phyloP scores from a whole-genome alignment of 2,888 invertebrate species.

The Eupithecia abbreviata region DNA sequence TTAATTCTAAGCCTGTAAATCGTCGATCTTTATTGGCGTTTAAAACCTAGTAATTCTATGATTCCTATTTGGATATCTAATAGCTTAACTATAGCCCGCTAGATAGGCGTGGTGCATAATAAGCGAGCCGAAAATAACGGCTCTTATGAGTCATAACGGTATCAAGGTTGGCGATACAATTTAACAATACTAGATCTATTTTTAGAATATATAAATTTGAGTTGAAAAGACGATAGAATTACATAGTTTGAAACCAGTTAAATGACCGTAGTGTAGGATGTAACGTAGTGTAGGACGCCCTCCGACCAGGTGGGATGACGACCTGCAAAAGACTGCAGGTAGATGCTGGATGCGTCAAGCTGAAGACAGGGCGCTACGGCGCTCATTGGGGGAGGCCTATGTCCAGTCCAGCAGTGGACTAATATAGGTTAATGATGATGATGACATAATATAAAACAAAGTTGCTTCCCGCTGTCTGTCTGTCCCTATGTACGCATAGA shows the following conservation, averaged over 20 bases:
- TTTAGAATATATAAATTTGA: slow-evolving; percentile 20
- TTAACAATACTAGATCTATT: slow-evolving; percentile 15
- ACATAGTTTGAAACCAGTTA: slow-evolving; percentile 33
- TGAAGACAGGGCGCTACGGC: too few relatives aligned
- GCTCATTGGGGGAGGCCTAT: too few relatives aligned
- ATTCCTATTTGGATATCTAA: background rate
- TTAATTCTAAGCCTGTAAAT: background rate
- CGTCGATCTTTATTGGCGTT: background rate
- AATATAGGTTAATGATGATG: too few relatives aligned
- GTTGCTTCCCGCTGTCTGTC: too few relatives aligned
- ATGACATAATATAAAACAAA: too few relatives aligned
- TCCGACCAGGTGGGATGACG: too few relatives aligned
- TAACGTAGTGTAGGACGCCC: too few relatives aligned
- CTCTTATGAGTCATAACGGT: slow-evolving; percentile 7
- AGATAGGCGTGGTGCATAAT: slow-evolving; percentile 11
- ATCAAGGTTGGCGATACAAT: background rate
- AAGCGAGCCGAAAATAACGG: slow-evolving; percentile 2
- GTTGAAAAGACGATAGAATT: background rate
- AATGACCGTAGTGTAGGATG: too few relatives aligned
- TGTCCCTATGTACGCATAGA: too few relatives aligned
- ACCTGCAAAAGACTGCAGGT: too few relatives aligned
- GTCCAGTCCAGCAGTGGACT: too few relatives aligned
- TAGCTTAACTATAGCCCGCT: slow-evolving; percentile 2
- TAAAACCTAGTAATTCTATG: background rate
- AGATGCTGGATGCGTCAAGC: too few relatives aligned